A percentile compares a stretch with the other conserved stretches of the same genome.
Conservation (phyloP, 2,888 invertebrate species). For the Beris morrisii region DNA sequence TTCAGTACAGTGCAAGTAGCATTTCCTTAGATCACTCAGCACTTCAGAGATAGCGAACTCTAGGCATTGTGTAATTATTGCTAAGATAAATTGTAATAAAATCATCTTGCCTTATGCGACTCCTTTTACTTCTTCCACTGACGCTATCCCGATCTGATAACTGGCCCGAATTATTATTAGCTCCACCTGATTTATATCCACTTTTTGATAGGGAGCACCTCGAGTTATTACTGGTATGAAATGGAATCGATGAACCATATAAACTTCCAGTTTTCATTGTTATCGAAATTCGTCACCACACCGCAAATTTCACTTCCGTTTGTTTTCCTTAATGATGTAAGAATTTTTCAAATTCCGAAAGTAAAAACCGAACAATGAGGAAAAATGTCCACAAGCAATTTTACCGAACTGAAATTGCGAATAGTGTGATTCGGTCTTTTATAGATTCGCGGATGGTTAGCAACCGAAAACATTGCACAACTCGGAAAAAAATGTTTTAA, state of each 20-base stretch:
- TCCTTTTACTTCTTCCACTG: conserved; percentile 48
- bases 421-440: conserved; percentile 9
- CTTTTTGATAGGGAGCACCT: not conserved
- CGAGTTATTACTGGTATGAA: conserved; percentile 8
- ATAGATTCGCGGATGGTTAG: conserved; percentile 14
- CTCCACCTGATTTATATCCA: conserved; percentile 27
- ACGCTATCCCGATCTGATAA: conserved; percentile 52
- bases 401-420: conserved; percentile 10
- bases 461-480: conserved; percentile 13
- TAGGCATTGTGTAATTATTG: no score
- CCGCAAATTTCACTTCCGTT: not conserved
- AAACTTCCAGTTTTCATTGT: conserved; percentile 55
- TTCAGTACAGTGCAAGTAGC: no score
- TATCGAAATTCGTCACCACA: not conserved
- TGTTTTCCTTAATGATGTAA: not conserved
- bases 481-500: conserved; percentile 5
- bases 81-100: no score
- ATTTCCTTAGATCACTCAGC: no score
- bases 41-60: no score
- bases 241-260: conserved; percentile 27
- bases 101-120: conserved; percentile 45
- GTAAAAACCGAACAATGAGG: not conserved
- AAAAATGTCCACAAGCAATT: not conserved
- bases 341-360: not conserved
- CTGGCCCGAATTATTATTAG: conserved; percentile 37